Evolutionary conservation across 1,140 invertebrate genomes (phyloP).

Genomic region (Philotrypesis tridentata): DNA sequence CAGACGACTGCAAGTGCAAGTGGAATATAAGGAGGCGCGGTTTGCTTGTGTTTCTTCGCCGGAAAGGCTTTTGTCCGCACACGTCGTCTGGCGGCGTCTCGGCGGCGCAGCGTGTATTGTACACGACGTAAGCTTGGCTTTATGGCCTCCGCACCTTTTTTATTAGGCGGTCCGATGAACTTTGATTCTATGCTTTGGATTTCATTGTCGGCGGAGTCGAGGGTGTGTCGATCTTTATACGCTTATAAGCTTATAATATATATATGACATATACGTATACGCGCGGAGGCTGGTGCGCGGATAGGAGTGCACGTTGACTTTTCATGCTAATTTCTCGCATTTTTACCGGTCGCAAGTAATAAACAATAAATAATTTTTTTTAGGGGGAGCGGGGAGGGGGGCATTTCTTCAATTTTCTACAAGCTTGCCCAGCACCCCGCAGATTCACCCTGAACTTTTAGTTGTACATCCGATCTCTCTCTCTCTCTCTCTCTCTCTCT

Average conservation of each 20-base stretch:
- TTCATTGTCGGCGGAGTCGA: background rate
- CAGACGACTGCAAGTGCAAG: slow-evolving; percentile 38
- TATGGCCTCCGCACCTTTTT: slow-evolving; percentile 22
- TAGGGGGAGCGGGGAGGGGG: too few relatives aligned
- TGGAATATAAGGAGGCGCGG: background rate
- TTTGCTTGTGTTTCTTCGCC: slow-evolving; percentile 4
- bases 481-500: background rate
- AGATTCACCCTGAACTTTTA: background rate
- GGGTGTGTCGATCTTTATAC: background rate
- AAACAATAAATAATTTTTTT: too few relatives aligned
- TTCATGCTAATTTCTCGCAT: background rate
- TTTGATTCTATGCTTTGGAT: background rate
- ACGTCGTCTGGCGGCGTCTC: too few relatives aligned
- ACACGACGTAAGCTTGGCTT: slow-evolving; percentile 1
- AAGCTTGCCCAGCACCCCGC: background rate
- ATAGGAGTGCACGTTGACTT: slow-evolving; percentile 6
- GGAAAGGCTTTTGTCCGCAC: background rate
- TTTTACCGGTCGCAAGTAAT: too few relatives aligned
- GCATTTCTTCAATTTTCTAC: slow-evolving; percentile 19
- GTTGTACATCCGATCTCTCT: background rate
- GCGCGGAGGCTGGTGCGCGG: background rate
- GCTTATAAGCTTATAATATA: too few relatives aligned
- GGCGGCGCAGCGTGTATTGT: too few relatives aligned
- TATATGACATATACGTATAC: too few relatives aligned
- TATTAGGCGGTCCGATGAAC: background rate